phyloP scores from a whole-genome alignment of 2,888 invertebrate genomes.

The Thymelicus sylvestris region DNA sequence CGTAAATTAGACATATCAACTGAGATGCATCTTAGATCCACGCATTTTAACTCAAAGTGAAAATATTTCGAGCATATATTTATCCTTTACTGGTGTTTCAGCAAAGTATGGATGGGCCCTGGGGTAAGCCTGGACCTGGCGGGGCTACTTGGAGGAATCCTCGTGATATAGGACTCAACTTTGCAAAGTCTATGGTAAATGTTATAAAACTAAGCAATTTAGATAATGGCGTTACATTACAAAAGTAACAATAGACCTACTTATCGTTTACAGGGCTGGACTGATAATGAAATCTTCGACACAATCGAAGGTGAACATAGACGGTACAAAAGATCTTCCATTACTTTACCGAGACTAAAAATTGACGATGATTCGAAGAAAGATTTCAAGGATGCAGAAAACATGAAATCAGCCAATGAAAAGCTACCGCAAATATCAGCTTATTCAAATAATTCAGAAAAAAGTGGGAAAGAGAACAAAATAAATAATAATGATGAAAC shows the following conservation, averaged over 20 bases:
- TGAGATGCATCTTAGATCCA: too few relatives aligned
- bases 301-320: slow-evolving; percentile 64
- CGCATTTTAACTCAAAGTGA: too few relatives aligned
- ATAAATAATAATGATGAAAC: slow-evolving; percentile 40
- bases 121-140: slow-evolving; percentile 89
- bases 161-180: slow-evolving; percentile 88
- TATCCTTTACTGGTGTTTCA: slow-evolving; percentile 42
- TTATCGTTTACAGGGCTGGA: slow-evolving; percentile 69
- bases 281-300: slow-evolving; percentile 72
- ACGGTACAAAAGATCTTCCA: slow-evolving; percentile 68
- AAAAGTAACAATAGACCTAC: background rate
- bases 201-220: background rate
- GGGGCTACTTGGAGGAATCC: slow-evolving; percentile 91
- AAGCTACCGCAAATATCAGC: slow-evolving; percentile 69
- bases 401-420: slow-evolving; percentile 55
- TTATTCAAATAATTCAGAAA: slow-evolving; percentile 40
- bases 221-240: background rate
- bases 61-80: too few relatives aligned
- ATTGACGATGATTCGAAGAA: slow-evolving; percentile 69
- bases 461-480: slow-evolving; percentile 45
- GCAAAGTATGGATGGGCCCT: slow-evolving; percentile 81
- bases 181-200: slow-evolving; percentile 90
- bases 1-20: too few relatives aligned
- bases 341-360: slow-evolving; percentile 81
- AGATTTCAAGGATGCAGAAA: slow-evolving; percentile 57